These are phyloP conservation scores for Kryphioiulus occultus DNA, from an alignment of 2,888 invertebrate genomes.

Conservation along the genomic window DNA sequence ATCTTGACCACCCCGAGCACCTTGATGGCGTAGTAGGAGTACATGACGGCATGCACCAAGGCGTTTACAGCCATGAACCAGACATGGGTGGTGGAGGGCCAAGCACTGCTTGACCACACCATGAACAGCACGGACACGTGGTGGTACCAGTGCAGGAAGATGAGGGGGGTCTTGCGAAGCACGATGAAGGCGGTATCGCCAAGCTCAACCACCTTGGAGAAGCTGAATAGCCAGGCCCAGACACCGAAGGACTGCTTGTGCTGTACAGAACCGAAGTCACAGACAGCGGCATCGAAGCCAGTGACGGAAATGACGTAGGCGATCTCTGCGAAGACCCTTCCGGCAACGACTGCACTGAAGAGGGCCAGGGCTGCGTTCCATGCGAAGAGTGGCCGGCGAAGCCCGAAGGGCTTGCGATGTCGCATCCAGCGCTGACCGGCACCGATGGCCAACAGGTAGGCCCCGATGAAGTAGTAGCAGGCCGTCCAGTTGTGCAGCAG, in stretches of 20 bases:
- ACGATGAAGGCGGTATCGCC: conserved; percentile 60
- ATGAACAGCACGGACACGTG: conserved; percentile 54
- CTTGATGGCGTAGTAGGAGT: conserved; percentile 58
- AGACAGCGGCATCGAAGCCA: background rate
- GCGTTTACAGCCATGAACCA: conserved; percentile 60
- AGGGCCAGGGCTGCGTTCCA: conserved; percentile 66
- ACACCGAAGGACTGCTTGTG: conserved; percentile 62
- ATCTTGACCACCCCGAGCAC: conserved; percentile 56
- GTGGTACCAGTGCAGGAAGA: conserved; percentile 52
- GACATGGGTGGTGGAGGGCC: conserved; percentile 58
- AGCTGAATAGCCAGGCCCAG: conserved; percentile 65
- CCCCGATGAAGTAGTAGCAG: conserved; percentile 57
- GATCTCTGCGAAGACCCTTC: background rate
- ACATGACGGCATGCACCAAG: conserved; percentile 60
- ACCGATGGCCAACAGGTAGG: conserved; percentile 64
- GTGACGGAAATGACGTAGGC: background rate
- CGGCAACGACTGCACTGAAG: conserved; percentile 62
- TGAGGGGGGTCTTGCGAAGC: conserved; percentile 55
- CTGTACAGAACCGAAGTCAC: background rate
- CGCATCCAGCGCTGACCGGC: conserved; percentile 62
- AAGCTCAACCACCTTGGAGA: conserved; percentile 62
- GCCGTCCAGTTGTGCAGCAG: conserved; percentile 15
- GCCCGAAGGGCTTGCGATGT: conserved; percentile 62
- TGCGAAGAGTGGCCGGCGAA: conserved; percentile 63
- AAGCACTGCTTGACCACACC: conserved; percentile 57